Conservation (phyloP, 2,797 vertebrate species). For the Cryptoprocta ferox region DNA sequence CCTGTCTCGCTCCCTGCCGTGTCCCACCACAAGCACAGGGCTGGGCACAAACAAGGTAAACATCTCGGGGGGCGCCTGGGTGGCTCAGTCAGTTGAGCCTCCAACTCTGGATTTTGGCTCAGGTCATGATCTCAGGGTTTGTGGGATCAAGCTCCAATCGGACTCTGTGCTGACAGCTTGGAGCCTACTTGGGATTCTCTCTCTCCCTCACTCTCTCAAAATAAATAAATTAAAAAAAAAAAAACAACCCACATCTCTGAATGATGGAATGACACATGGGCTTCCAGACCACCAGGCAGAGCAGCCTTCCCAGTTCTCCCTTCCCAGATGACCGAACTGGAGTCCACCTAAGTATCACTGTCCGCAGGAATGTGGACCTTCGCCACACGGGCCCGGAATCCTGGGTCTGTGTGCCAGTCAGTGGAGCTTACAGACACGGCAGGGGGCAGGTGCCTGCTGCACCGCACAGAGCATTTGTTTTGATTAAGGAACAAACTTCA, state of each 20-base stretch:
- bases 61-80: background rate
- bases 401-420: background rate
- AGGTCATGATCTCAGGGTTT: too few species aligned
- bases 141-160: too few species aligned
- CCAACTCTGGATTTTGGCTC: too few species aligned
- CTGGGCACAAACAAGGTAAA: background rate
- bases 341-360: background rate
- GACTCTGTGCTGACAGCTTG: too few species aligned
- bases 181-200: too few species aligned
- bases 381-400: fast-evolving
- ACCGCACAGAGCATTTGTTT: fast-evolving
- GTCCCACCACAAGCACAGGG: background rate
- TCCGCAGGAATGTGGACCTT: background rate
- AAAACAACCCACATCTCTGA: background rate
- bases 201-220: too few species aligned
- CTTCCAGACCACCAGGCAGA: background rate
- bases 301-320: background rate
- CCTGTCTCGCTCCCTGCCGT: background rate
- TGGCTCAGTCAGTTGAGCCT: too few species aligned
- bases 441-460: background rate
- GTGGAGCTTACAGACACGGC: background rate
- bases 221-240: too few species aligned
- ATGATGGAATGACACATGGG: background rate
- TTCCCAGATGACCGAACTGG: background rate
- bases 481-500: background rate